Evolutionary conservation across 2,888 invertebrate genomes (phyloP).

Genomic region (Chymomyza caudatula): DNA sequence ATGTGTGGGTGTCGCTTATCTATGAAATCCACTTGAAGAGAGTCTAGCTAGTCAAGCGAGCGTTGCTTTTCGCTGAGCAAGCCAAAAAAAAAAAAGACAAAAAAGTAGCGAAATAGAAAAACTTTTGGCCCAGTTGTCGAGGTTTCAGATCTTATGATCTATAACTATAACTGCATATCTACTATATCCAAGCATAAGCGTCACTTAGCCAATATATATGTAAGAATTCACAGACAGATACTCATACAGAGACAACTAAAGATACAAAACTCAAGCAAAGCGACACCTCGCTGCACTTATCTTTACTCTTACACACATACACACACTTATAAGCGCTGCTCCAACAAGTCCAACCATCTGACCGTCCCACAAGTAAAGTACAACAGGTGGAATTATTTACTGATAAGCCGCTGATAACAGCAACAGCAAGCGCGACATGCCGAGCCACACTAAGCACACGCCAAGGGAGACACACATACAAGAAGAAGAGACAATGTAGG

Average conservation of each 20-base stretch:
- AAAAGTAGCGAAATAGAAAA: background rate
- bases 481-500: background rate
- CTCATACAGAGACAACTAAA: conserved; percentile 27
- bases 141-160: background rate
- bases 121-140: background rate
- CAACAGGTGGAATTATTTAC: conserved; percentile 73
- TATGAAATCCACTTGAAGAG: conserved; percentile 55
- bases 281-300: conserved; percentile 60
- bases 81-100: conserved; percentile 22
- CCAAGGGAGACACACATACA: background rate
- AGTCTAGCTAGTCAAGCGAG: conserved; percentile 24
- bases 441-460: background rate
- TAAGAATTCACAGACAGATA: background rate
- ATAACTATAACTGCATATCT: conserved; percentile 2
- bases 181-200: conserved; percentile 6
- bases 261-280: conserved; percentile 14
- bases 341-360: conserved; percentile 1
- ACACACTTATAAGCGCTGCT: conserved; percentile 31
- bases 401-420: conserved; percentile 69
- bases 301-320: conserved; percentile 31
- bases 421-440: conserved; percentile 9
- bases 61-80: conserved; percentile 54
- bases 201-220: background rate
- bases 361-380: conserved; percentile 16
- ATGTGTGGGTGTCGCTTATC: conserved; percentile 36